Evolutionary conservation across 2,797 vertebrate genomes (phyloP).

Genomic region (Phoebastria nigripes): DNA sequence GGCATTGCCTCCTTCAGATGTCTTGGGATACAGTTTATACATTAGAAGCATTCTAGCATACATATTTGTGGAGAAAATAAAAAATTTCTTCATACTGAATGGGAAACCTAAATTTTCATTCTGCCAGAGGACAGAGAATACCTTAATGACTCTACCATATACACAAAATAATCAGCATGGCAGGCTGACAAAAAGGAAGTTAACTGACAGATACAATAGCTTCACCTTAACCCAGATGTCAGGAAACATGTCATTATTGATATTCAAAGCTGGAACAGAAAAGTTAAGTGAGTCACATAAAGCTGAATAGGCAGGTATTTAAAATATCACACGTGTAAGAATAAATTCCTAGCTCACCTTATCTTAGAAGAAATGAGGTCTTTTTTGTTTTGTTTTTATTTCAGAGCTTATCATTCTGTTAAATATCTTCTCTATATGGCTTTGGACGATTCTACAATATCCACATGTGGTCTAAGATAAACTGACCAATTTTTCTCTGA

Average conservation of each 20-base stretch:
- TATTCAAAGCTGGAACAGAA: slow-evolving; percentile 36
- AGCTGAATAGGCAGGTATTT: slow-evolving; percentile 42
- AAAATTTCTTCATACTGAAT: neutral
- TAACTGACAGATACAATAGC: slow-evolving; percentile 43
- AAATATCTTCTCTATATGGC: neutral
- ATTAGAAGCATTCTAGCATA: neutral
- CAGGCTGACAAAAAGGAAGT: slow-evolving; percentile 39
- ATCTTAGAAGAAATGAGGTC: neutral
- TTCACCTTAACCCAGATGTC: slow-evolving; percentile 53
- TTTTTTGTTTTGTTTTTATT: neutral
- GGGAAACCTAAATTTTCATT: neutral
- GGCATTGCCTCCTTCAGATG: neutral
- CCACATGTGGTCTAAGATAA: neutral
- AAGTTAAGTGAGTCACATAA: slow-evolving; percentile 29
- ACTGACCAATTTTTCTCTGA: neutral
- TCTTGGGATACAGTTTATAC: neutral
- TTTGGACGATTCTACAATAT: neutral
- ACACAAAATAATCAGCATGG: slow-evolving; percentile 6
- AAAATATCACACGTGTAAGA: neutral
- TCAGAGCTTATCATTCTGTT: neutral
- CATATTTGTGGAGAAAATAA: neutral
- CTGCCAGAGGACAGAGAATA: neutral
- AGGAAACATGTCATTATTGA: slow-evolving; percentile 47
- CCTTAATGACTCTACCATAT: neutral
- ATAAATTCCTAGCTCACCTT: neutral